Percentiles rank a stretch among this genome's conserved stretches.
phyloP scores from a whole-genome alignment of 2,888 invertebrate species.

The Tiliacea aurago region DNA sequence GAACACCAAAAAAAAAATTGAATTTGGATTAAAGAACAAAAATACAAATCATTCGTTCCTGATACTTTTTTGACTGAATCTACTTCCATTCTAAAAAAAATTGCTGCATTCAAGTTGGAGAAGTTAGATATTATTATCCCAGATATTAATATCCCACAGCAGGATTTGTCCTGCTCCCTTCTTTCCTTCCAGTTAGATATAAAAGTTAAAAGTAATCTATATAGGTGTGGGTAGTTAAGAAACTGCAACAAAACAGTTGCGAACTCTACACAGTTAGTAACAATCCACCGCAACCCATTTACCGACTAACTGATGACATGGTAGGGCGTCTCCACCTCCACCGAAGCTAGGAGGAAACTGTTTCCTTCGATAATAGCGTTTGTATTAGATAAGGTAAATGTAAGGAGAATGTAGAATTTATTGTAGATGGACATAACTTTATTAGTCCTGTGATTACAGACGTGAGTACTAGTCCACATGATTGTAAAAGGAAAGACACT shows the following conservation, averaged over 20 bases:
- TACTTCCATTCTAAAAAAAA: neutral
- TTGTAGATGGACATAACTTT: neutral
- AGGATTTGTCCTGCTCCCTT: too few species aligned
- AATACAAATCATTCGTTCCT: too few species aligned
- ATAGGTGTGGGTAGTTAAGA: neutral
- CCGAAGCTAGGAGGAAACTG: neutral
- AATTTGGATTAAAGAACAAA: too few species aligned
- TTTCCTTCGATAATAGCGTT: neutral
- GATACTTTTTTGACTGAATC: too few species aligned
- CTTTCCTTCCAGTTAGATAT: neutral
- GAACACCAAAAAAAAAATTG: too few species aligned
- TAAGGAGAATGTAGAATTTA: neutral
- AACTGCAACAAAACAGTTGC: conserved; percentile 31
- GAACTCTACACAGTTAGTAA: conserved; percentile 47
- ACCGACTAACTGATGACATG: conserved; percentile 45
- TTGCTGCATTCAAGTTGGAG: neutral
- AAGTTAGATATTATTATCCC: too few species aligned
- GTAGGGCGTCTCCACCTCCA: conserved; percentile 42
- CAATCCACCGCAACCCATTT: conserved; percentile 59
- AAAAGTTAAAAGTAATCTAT: conserved; percentile 10
- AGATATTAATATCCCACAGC: neutral
- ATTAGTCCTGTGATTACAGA: neutral
- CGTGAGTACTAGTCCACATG: neutral
- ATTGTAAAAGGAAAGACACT: neutral
- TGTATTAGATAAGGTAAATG: neutral